Conservation (phyloP, 2,113 vertebrate genomes). For the Hystrix brachyura region DNA sequence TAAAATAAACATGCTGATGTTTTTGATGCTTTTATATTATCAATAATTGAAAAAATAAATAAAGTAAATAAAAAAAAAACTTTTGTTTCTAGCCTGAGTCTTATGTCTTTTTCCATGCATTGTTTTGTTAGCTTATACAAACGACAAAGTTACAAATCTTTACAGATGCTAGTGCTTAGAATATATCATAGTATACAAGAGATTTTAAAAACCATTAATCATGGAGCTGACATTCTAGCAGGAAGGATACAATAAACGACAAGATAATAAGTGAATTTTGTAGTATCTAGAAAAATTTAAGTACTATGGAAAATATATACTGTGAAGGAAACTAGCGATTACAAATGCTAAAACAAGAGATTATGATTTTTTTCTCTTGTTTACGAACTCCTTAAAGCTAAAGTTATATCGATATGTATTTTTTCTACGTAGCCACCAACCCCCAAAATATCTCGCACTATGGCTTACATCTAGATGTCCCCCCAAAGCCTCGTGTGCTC, state of each 20-base stretch:
- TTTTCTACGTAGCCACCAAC: background rate
- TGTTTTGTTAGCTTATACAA: background rate
- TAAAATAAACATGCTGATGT: background rate
- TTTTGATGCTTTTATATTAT: background rate
- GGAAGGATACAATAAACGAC: background rate
- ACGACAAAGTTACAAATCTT: background rate
- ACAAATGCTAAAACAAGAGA: rapidly evolving
- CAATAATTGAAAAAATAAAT: background rate
- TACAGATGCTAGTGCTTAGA: background rate
- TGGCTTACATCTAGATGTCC: background rate
- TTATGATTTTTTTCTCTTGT: background rate
- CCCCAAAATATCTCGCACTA: background rate
- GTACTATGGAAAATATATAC: background rate
- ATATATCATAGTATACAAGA: background rate
- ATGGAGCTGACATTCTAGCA: background rate
- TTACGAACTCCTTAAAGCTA: background rate
- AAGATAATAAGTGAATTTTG: background rate
- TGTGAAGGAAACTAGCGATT: background rate
- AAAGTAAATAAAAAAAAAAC: background rate
- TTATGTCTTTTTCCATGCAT: background rate
- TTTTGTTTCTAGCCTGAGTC: background rate
- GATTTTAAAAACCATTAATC: background rate
- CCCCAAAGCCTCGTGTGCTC: background rate
- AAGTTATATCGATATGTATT: background rate
- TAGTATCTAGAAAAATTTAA: background rate